Evolutionary conservation across 2,888 invertebrate species (phyloP), one percentile per base, ranked within the genome.

Genomic region (Macroteleia sp.): DNA sequence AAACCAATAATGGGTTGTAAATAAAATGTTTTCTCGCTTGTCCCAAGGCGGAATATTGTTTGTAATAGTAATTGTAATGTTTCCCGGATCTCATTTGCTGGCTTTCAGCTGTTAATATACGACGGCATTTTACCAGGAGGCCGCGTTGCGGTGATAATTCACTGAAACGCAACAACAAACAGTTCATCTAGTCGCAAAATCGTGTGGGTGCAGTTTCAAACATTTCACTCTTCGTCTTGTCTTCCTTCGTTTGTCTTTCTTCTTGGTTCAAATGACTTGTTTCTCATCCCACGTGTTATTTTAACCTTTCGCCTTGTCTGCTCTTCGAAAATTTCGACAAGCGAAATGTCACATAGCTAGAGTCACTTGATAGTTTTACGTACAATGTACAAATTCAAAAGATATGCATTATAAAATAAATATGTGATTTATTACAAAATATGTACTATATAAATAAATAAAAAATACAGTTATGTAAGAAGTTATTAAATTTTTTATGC

Each of bases 81-180:
- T 86, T 85, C 83, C 83, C 83, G 85, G 87, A 87, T 87, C 85
- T 87, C 85, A 87, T 86, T 88, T 85, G 84, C 81, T 82, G 85
- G 83, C 84, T 88, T 87, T 86, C 87, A 87, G 83, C 75, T 69
- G 85, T 66, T 86, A 87, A 87, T 87, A 87, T 87, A 87, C 85
- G 84, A 66, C 82, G 77, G 84, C 77, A 80, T 57, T 80, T 81
- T 83, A 82, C 77, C 80, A 54, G 77, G 80, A 81, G 86, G 82
- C 83, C 80, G 69, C 77, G 82, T 81, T 81, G 78, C 77, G 64
- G 82, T 81, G 82, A 83, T 88, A 88, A 88, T 81, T 88, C 86
- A 88, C 81, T 85, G 83, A 80, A 87, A 86, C 81, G 81, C 70
- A 78, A 71, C 61, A 86, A 87, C 86, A 85, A 87, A 85, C 86